Percentiles rank a stretch among this genome's conserved stretches.
Conservation (phyloP, 2,797 vertebrate species). For the Pseudomugil tenellus region DNA sequence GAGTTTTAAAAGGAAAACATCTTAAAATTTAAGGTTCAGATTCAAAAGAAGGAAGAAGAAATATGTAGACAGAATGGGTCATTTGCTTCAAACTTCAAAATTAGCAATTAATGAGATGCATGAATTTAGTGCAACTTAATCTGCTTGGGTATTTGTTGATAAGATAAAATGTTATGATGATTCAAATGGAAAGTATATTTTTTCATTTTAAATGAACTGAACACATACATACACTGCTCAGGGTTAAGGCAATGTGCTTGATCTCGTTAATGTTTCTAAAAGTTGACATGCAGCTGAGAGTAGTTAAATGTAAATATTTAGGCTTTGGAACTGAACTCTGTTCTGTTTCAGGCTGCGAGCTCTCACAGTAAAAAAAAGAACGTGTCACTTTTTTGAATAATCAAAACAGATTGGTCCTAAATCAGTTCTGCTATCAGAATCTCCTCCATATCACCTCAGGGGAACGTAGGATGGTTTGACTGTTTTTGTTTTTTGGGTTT, state of each 20-base stretch:
- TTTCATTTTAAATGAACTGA: slow-evolving; percentile 9
- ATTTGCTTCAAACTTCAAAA: neutral
- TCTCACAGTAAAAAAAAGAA: slow-evolving; percentile 47
- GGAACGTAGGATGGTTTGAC: slow-evolving; percentile 41
- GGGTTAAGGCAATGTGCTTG: neutral
- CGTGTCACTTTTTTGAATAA: slow-evolving; percentile 37
- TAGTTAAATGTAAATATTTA: slow-evolving; percentile 38
- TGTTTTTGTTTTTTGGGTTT: slow-evolving; percentile 25
- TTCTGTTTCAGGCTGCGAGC: slow-evolving; percentile 22
- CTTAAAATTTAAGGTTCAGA: no score
- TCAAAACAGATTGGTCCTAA: slow-evolving; percentile 45
- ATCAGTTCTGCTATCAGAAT: slow-evolving; percentile 41
- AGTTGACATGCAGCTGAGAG: slow-evolving; percentile 26
- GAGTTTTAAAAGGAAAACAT: no score
- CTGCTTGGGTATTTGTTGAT: neutral
- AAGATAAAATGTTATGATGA: neutral
- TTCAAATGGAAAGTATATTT: neutral
- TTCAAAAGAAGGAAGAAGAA: neutral
- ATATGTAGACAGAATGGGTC: neutral
- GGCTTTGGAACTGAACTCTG: slow-evolving; percentile 6
- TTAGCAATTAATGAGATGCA: neutral
- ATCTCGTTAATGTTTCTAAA: slow-evolving; percentile 7
- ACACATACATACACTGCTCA: neutral
- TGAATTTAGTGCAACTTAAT: neutral
- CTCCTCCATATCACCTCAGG: slow-evolving; percentile 33